phyloP scores from a whole-genome alignment of 2,113 vertebrate species.

The Hemiprocne comata region DNA sequence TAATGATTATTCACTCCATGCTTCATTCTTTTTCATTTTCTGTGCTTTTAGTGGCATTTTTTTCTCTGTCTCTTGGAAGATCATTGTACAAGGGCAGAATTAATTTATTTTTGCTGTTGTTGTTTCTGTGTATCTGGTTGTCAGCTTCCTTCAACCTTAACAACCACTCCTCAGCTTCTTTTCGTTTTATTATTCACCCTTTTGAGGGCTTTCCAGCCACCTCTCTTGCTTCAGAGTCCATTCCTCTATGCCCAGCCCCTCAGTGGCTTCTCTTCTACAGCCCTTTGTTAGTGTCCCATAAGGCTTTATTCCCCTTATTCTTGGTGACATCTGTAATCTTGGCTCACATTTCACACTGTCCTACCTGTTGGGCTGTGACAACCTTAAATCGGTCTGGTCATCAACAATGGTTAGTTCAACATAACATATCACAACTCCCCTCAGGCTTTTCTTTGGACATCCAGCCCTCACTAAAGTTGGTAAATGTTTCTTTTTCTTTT shows the following conservation, averaged over 20 bases:
- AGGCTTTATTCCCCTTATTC: background rate
- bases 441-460: background rate
- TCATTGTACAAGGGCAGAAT: background rate
- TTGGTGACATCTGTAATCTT: background rate
- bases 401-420: background rate
- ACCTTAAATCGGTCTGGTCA: background rate
- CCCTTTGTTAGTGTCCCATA: background rate
- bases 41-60: background rate
- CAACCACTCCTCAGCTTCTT: background rate
- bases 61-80: background rate
- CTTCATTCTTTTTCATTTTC: background rate
- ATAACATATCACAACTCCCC: background rate
- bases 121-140: background rate
- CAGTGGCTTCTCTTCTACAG: background rate
- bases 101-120: background rate
- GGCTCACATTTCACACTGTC: background rate
- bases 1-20: background rate
- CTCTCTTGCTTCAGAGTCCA: background rate
- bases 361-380: background rate
- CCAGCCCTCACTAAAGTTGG: background rate
- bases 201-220: background rate
- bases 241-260: rapidly evolving
- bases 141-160: background rate
- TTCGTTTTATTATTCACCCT: background rate
- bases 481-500: background rate